These are phyloP conservation scores for Mohoua ochrocephala DNA, from an alignment of 2,113 vertebrate species.

Conservation along the genomic window DNA sequence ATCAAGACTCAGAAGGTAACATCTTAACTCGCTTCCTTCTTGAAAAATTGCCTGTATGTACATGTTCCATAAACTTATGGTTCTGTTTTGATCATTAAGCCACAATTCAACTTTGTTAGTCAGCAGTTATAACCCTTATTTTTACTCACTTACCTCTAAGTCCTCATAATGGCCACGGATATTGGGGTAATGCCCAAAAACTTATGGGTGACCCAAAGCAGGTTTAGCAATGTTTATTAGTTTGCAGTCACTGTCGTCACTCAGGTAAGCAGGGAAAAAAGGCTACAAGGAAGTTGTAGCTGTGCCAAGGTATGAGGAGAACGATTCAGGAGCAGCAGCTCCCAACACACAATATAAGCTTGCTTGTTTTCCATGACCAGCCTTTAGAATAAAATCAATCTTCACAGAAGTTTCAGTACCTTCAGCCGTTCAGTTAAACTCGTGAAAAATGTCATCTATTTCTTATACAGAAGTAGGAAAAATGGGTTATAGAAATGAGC, in stretches of 20 bases:
- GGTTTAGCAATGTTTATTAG: background rate
- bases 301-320: background rate
- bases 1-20: slow-evolving; percentile 81
- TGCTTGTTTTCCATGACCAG: background rate
- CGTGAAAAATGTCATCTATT: background rate
- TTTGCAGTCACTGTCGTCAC: background rate
- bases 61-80: background rate
- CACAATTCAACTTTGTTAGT: background rate
- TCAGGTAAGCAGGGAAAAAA: background rate
- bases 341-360: background rate
- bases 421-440: background rate
- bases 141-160: background rate
- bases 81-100: background rate
- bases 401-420: background rate
- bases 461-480: background rate
- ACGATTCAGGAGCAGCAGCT: background rate
- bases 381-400: background rate
- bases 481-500: background rate
- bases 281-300: background rate
- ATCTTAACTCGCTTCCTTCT: background rate
- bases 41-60: background rate
- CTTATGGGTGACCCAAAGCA: background rate
- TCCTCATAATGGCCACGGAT: background rate
- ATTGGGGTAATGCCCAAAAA: background rate
- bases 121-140: background rate